Evolutionary conservation across 2,797 vertebrate genomes (phyloP).

Genomic region (Cuniculus paca): DNA sequence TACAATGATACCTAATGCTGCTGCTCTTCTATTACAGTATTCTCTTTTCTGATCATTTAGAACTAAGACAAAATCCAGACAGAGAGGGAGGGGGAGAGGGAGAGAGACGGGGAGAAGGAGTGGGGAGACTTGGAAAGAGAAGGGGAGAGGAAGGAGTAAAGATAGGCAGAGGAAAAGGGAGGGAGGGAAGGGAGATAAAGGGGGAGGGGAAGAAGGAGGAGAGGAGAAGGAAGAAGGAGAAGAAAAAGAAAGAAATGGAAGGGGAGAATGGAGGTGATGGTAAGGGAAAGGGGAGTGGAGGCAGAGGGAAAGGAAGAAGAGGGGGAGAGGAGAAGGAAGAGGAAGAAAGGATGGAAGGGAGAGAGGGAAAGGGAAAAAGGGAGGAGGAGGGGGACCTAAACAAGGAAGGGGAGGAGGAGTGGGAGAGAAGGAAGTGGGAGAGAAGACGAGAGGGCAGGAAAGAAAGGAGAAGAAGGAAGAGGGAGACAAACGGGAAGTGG

Average conservation of each 20-base stretch:
- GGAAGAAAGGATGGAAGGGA: not conserved
- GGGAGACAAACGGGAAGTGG: not conserved
- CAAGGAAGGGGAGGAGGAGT: not conserved
- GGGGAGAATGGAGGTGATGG: not conserved
- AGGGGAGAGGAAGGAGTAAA: too few relatives aligned
- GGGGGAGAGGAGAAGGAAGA: not conserved
- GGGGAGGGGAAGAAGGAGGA: not conserved
- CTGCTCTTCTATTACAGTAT: not conserved
- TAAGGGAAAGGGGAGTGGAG: too few relatives aligned
- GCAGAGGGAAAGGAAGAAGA: too few relatives aligned
- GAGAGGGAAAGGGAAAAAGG: not conserved
- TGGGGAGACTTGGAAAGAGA: not conserved
- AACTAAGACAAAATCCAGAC: not conserved
- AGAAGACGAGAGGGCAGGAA: too few relatives aligned
- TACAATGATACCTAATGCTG: not conserved
- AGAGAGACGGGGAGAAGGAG: accelerated
- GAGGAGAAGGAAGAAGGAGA: not conserved
- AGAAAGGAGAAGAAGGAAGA: too few relatives aligned
- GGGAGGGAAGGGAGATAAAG: too few relatives aligned
- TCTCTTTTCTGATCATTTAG: not conserved
- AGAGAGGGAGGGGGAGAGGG: not conserved
- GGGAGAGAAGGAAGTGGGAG: too few relatives aligned
- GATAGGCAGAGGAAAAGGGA: not conserved
- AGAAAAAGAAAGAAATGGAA: not conserved
- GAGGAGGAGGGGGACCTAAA: too few relatives aligned